These are phyloP conservation scores for Girardinichthys multiradiatus DNA, from an alignment of 2,113 vertebrate species.

Conservation along the genomic window DNA sequence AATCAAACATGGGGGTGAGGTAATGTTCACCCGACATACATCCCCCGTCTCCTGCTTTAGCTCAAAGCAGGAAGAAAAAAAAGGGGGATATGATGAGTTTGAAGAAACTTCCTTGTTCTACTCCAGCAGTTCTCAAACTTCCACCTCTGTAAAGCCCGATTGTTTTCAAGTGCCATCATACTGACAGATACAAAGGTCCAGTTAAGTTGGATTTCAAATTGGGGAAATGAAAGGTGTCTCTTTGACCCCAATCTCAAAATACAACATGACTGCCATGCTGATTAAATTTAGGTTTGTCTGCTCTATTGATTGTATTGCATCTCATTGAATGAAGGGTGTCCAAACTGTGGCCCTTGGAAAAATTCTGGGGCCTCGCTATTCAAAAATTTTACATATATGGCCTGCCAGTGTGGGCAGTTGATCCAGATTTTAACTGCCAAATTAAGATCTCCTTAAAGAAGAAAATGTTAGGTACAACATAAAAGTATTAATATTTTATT, in stretches of 20 bases:
- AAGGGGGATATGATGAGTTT: conserved; percentile 52
- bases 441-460: not conserved
- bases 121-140: conserved; percentile 53
- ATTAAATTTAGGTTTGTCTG: not conserved
- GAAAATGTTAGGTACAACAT: no score
- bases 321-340: not conserved
- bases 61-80: conserved; percentile 68
- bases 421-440: not conserved
- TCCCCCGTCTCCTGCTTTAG: conserved; percentile 88
- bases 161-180: not conserved
- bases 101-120: conserved; percentile 67
- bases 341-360: not conserved
- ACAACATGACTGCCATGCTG: not conserved
- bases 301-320: not conserved
- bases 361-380: not conserved
- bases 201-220: not conserved
- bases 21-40: conserved; percentile 81
- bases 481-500: no score
- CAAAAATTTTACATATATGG: not conserved
- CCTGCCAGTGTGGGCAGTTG: not conserved
- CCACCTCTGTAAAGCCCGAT: no score
- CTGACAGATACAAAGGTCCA: not conserved
- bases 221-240: not conserved
- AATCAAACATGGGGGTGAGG: conserved; percentile 87
- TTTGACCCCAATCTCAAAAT: not conserved